Evolutionary conservation across 2,113 vertebrate species (phyloP).

Genomic region (Chinchilla lanigera): DNA sequence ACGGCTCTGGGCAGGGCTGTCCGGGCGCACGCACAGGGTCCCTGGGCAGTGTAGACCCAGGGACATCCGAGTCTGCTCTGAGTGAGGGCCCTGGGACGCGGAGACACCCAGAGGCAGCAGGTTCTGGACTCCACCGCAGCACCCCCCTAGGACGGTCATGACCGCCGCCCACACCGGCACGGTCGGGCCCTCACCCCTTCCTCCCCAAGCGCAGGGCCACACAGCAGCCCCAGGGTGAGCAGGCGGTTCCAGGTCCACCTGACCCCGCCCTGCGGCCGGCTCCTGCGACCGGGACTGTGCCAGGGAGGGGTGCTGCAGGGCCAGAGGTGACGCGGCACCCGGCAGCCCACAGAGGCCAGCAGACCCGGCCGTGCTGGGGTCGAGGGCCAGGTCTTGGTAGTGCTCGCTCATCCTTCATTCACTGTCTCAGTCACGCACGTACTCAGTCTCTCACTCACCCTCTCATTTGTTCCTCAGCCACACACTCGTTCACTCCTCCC

Average conservation of each 20-base stretch:
- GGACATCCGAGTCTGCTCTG: neutral
- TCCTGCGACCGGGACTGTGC: neutral
- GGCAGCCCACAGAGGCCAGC: neutral
- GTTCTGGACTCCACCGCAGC: neutral
- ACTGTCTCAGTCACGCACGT: too few species aligned
- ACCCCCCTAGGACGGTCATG: neutral
- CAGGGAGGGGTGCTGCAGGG: neutral
- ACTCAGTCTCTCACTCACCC: neutral
- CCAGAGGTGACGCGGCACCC: neutral
- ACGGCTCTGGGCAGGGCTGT: neutral
- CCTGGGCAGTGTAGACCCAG: neutral
- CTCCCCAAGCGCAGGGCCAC: neutral
- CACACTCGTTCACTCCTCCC: rapidly evolving
- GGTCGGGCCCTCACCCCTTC: too few species aligned
- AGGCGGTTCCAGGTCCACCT: neutral
- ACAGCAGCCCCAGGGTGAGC: neutral
- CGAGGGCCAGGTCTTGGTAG: too few species aligned
- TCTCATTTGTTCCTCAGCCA: too few species aligned
- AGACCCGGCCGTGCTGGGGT: neutral
- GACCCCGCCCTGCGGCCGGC: neutral
- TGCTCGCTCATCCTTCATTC: too few species aligned
- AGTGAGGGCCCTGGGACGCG: too few species aligned
- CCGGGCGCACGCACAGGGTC: rapidly evolving
- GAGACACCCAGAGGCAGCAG: neutral
- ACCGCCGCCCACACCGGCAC: rapidly evolving